Percentiles rank a stretch among this genome's conserved stretches.
phyloP scores from a whole-genome alignment of 1,140 invertebrate genomes.

The Cotesia glomerata region DNA sequence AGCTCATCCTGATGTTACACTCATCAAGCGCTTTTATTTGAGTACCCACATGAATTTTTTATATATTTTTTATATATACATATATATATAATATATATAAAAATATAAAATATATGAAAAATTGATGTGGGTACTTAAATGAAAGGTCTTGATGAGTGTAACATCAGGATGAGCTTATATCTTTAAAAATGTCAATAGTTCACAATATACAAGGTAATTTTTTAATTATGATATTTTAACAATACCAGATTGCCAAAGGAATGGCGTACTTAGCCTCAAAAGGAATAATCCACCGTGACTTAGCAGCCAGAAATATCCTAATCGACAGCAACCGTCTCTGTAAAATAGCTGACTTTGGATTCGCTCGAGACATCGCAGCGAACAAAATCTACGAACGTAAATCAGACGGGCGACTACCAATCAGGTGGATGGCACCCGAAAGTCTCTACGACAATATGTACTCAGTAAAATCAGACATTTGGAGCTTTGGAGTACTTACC shows the following conservation, averaged over 20 bases:
- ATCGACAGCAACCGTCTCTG: slow-evolving; percentile 87
- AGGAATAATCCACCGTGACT: slow-evolving; percentile 90
- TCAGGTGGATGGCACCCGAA: slow-evolving; percentile 93
- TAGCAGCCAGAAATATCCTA: slow-evolving; percentile 89
- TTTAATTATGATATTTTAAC: too few species aligned
- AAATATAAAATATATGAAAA: too few species aligned
- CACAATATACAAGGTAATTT: too few species aligned
- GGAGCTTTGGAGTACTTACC: slow-evolving; percentile 91
- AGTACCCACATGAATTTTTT: too few species aligned
- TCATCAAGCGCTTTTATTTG: too few species aligned
- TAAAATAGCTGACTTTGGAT: slow-evolving; percentile 94
- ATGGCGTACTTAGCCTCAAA: slow-evolving; percentile 92
- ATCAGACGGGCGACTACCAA: slow-evolving; percentile 78
- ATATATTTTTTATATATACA: too few species aligned
- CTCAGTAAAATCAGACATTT: slow-evolving; percentile 89
- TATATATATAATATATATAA: too few species aligned
- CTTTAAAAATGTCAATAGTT: too few species aligned
- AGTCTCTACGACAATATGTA: slow-evolving; percentile 91
- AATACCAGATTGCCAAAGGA: slow-evolving; percentile 75
- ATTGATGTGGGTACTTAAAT: too few species aligned
- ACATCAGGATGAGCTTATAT: too few species aligned
- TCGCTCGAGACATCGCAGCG: slow-evolving; percentile 81
- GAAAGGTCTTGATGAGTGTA: too few species aligned
- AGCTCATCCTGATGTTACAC: too few species aligned
- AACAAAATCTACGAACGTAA: slow-evolving; percentile 91